These are phyloP conservation scores for Nyctalus aviator DNA, from an alignment of 2,797 vertebrate species.

Conservation along the genomic window DNA sequence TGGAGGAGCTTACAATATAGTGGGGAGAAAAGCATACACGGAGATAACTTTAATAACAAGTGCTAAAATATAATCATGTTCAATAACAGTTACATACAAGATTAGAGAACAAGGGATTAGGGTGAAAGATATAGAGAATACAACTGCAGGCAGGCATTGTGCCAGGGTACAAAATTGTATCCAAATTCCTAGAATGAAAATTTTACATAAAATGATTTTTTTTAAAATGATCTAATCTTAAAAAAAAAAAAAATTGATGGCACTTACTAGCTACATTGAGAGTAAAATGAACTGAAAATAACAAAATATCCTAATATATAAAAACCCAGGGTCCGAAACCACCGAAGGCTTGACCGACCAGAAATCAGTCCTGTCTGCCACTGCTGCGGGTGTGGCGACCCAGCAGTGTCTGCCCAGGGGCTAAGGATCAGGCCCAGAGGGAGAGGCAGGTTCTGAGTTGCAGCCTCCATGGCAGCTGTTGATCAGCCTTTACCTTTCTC, in stretches of 20 bases:
- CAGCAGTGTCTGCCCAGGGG: no score
- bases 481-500: no score
- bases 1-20: not conserved
- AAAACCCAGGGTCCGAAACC: no score
- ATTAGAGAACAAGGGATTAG: slow-evolving; percentile 8
- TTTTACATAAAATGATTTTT: slow-evolving; percentile 24
- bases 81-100: not conserved
- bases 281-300: slow-evolving; percentile 6
- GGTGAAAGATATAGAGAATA: not conserved
- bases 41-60: not conserved
- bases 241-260: slow-evolving; percentile 26
- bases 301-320: not conserved
- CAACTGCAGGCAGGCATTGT: not conserved
- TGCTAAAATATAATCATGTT: not conserved
- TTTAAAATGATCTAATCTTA: not conserved
- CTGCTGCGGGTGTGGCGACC: no score
- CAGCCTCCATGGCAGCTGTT: no score
- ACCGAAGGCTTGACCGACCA: no score
- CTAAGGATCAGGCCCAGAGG: no score
- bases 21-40: not conserved
- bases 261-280: not conserved
- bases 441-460: no score
- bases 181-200: slow-evolving; percentile 45
- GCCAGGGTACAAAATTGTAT: not conserved
- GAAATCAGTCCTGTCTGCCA: no score